Evolutionary conservation across 2,888 invertebrate genomes (phyloP).

Genomic region (Clostera curtula): DNA sequence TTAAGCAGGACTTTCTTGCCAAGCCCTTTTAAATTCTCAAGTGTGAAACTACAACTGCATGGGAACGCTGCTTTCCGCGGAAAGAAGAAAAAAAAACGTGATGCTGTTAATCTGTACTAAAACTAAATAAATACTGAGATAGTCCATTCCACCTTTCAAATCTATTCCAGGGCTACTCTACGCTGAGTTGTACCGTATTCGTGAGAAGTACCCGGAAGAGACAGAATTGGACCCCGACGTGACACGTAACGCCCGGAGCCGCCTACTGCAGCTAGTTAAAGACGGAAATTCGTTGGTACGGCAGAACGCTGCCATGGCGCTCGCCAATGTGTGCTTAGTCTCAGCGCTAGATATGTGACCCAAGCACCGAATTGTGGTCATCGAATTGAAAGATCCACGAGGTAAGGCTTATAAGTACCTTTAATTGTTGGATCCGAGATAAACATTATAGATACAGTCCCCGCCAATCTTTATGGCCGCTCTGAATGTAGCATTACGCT

Average conservation of each 20-base stretch:
- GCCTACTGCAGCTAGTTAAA: conserved; percentile 71
- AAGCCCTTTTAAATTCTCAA: too few species aligned
- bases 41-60: too few species aligned
- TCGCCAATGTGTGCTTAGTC: conserved; percentile 60
- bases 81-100: too few species aligned
- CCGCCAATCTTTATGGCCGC: too few species aligned
- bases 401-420: conserved; percentile 6
- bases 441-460: too few species aligned
- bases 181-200: conserved; percentile 51
- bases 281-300: conserved; percentile 73
- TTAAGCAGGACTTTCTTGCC: too few species aligned
- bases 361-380: neutral
- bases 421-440: too few species aligned
- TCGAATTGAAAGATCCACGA: neutral
- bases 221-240: conserved; percentile 47
- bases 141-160: too few species aligned
- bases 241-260: conserved; percentile 45
- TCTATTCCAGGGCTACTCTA: conserved; percentile 45
- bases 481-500: too few species aligned
- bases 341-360: conserved; percentile 27
- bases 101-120: too few species aligned
- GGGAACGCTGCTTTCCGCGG: too few species aligned
- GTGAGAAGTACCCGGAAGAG: conserved; percentile 38
- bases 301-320: conserved; percentile 72
- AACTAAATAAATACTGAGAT: neutral